Evolutionary conservation across 2,797 vertebrate species (phyloP), one percentile per base, ranked within the genome.

Genomic region (Carduelis carduelis): DNA sequence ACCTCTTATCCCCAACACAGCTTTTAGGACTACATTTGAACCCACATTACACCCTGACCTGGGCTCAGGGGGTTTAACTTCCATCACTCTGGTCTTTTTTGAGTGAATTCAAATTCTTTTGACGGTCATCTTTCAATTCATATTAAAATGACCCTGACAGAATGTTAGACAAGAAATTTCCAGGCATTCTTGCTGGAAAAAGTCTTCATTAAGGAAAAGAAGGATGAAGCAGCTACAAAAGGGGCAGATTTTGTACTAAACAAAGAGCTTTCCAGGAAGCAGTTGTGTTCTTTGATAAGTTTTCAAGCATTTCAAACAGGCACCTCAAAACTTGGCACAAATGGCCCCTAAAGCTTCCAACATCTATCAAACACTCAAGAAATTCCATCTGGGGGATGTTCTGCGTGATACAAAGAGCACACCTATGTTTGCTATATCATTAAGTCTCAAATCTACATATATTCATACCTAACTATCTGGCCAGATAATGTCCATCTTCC

Each of bases 221-320:
- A 91, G 49, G 32, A 47, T 93, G 57, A 78, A 85, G n/a, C 81
- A 76, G 90, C 30, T 82, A 83, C 55, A 41, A 59, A 85, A 70
- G 44, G 88, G 65, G 52, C n/a, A 71, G 47, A 55, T 66, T 90
- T 85, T 46, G 61, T 85, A 82, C 26, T 70, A 37, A 89, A 89
- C 34, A 86, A 75, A 43, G 24, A 68, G 37, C 84, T 86, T 97
- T 89, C 81, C 64, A 94, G 46, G 85, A 92, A 79, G 61, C 64
- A 97, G 91, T 72, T 86, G 39, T 65, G 8, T 93, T 96, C 72
- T 91, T 93, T 89, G 90, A 87, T 90, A 84, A 92, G 81, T 72
- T 95, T 97, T 96, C 76, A 94, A 94, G 91, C 91, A 91, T 91
- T 96, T 95, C 83, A 90, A 97, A 94, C 94, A 95, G 96, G 96